Conservation (phyloP, 2,888 invertebrate genomes). For the Plusia festucae region DNA sequence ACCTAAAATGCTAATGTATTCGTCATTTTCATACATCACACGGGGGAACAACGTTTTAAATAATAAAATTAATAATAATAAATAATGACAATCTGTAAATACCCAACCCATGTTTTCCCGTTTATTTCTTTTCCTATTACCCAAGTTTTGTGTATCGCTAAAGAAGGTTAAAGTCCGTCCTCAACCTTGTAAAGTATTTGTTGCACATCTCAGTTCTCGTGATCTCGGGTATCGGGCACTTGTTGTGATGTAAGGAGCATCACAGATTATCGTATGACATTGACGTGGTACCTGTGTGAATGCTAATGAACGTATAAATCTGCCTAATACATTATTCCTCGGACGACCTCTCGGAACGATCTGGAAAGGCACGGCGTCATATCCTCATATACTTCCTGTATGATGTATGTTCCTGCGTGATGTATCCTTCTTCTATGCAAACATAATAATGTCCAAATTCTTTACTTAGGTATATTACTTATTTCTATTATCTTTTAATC, state of each 20-base stretch:
- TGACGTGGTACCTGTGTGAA: slow-evolving; percentile 72
- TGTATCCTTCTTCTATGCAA: slow-evolving; percentile 46
- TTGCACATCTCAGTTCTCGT: slow-evolving; percentile 65
- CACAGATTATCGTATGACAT: slow-evolving; percentile 76
- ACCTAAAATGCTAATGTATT: slow-evolving; percentile 53
- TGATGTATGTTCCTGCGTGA: slow-evolving; percentile 57
- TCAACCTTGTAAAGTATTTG: slow-evolving; percentile 69
- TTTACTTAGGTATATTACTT: too few relatives aligned
- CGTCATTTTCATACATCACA: slow-evolving; percentile 33
- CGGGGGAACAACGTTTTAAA: neutral
- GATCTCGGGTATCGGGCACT: slow-evolving; percentile 55
- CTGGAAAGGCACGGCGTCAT: slow-evolving; percentile 63
- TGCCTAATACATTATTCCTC: slow-evolving; percentile 69
- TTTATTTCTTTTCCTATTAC: slow-evolving; percentile 8
- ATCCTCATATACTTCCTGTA: slow-evolving; percentile 60
- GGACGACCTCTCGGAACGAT: slow-evolving; percentile 67
- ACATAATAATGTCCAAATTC: slow-evolving; percentile 7
- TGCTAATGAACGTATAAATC: slow-evolving; percentile 70
- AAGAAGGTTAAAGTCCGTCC: slow-evolving; percentile 65
- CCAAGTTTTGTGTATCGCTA: slow-evolving; percentile 37
- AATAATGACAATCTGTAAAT: neutral
- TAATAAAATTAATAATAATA: too few relatives aligned
- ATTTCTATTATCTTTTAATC: too few relatives aligned
- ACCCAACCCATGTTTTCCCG: slow-evolving; percentile 4
- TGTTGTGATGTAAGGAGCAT: slow-evolving; percentile 70